Evolutionary conservation across 92 coral and sea anemone species (phyloP), one percentile per base, ranked within the genome.

Genomic region (Siderastrea siderea): DNA sequence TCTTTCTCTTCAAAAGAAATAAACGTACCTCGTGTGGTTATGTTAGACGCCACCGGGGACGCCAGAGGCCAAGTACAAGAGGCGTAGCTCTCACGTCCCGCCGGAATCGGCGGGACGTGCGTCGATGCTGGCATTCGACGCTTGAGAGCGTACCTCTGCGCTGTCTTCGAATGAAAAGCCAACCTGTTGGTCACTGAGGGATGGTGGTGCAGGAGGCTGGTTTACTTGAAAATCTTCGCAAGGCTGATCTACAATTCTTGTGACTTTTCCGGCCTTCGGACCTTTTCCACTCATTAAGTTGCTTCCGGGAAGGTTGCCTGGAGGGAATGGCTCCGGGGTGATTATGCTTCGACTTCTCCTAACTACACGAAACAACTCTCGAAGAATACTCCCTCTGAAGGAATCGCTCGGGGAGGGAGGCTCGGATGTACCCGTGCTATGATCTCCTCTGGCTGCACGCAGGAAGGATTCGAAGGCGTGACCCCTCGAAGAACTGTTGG

Each of bases 51-150:
- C 58, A 17, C 81, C 68, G 81, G 44, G 68, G 68, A 77, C 68
- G 68, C 55, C 53, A 38, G 81, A 77, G 67, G 81, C 68, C 81
- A 77, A 77, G 81, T 77, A 77, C 81, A 59, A 45, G 26, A 52
- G 67, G 81, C 52, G 53, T 57, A 38, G 81, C 68, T 77, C 81
- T 77, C 81, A 77, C 81, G 66, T 59, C 81, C 81, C 53, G 45
- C 81, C 81, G 81, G 45, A 6, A 45, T 59, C 68, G 81, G 81
- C 16, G 43, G 55, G 68, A 59, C 67, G 67, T 59, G 81, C 66
- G 81, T 77, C 67, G 68, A 47, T 15, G 68, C 16, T 77, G 53
- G 47, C 3, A 77, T 47, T 60, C 81, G 67, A 77, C 68, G 81
- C 68, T 14, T 45, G 43, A 77, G 81, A 77, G 81, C 81, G 7